Conservation (phyloP, 2,888 invertebrate genomes). For the Steinernema carpocapsae region DNA sequence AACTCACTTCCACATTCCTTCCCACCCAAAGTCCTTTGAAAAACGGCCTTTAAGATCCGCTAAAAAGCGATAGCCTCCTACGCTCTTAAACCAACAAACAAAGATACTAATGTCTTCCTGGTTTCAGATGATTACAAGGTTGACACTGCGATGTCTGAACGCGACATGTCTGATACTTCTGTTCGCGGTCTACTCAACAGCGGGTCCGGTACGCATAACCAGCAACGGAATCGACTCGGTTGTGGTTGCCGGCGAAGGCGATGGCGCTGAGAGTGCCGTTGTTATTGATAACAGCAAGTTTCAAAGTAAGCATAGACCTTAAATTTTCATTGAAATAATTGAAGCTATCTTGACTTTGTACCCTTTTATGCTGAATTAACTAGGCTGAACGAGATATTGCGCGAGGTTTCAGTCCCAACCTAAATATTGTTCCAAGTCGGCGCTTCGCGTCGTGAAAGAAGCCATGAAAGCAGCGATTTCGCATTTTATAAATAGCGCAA, state of each 20-base stretch:
- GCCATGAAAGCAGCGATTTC: too few relatives aligned
- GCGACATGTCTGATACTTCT: slow-evolving; percentile 11
- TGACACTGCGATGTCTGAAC: slow-evolving; percentile 29
- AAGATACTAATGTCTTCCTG: not conserved
- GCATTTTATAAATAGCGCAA: too few relatives aligned
- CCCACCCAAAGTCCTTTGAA: not conserved
- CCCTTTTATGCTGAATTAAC: too few relatives aligned
- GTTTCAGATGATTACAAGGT: slow-evolving; percentile 29
- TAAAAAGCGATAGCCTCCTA: too few relatives aligned
- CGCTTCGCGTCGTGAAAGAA: too few relatives aligned
- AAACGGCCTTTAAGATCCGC: too few relatives aligned
- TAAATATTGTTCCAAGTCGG: too few relatives aligned
- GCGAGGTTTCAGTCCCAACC: too few relatives aligned
- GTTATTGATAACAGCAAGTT: slow-evolving; percentile 34
- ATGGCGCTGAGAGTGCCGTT: slow-evolving; percentile 16
- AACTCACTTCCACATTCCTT: not conserved
- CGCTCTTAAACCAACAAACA: too few relatives aligned
- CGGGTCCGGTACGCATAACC: slow-evolving; percentile 31
- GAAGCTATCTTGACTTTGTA: too few relatives aligned
- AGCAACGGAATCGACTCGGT: slow-evolving; percentile 35
- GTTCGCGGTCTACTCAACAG: slow-evolving; percentile 20
- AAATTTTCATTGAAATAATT: too few relatives aligned
- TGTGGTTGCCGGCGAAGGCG: slow-evolving; percentile 2
- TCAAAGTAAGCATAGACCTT: slow-evolving; percentile 17
- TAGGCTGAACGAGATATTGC: too few relatives aligned